These are phyloP conservation scores for Tipula lateralis DNA, from an alignment of 2,888 invertebrate species.

Conservation along the genomic window DNA sequence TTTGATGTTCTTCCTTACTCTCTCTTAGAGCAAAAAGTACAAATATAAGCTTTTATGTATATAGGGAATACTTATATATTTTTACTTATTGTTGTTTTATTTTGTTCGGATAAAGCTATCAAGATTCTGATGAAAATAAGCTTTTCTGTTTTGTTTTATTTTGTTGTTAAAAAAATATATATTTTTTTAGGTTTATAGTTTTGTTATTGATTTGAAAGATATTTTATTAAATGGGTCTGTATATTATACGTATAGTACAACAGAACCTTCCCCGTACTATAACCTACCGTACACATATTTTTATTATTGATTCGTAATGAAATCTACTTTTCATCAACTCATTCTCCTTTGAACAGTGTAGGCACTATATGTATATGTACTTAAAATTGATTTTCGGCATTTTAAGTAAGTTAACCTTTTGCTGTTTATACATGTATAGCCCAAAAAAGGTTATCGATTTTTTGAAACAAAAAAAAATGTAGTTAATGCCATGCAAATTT, in stretches of 20 bases:
- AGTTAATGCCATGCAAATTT: neutral
- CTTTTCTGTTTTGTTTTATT: neutral
- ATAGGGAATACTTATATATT: neutral
- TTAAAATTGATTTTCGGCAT: neutral
- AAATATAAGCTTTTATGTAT: neutral
- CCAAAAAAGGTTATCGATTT: too few species aligned
- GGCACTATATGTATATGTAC: neutral
- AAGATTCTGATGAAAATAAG: neutral
- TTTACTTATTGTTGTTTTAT: neutral
- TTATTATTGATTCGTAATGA: neutral
- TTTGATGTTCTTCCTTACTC: neutral
- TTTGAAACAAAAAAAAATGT: neutral
- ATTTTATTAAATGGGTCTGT: neutral
- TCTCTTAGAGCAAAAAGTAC: neutral
- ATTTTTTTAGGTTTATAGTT: neutral
- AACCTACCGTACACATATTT: neutral
- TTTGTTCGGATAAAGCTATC: neutral
- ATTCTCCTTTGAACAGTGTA: neutral
- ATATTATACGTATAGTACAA: neutral
- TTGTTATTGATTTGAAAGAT: neutral
- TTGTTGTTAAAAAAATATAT: neutral
- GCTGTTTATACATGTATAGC: too few species aligned
- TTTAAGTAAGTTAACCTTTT: too few species aligned
- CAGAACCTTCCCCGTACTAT: neutral
- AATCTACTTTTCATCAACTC: neutral